Evolutionary conservation across 23 tunicate genomes (phyloP).

Genomic region (Ascidia mentula): DNA sequence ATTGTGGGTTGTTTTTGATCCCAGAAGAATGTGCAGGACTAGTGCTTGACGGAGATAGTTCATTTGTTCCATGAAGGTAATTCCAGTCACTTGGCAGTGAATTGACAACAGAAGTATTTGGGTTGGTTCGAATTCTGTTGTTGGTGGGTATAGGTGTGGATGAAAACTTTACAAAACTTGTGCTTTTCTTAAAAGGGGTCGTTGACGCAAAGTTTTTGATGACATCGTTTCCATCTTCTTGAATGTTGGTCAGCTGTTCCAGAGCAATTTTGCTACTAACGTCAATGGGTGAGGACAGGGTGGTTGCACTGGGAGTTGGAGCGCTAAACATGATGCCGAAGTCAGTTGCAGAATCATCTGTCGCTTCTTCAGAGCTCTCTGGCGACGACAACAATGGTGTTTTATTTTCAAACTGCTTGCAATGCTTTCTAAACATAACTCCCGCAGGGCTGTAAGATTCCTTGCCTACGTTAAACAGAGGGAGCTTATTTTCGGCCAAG

Average conservation of each 20-base stretch:
- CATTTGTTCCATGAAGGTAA: background rate
- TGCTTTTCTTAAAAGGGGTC: conserved; percentile 3
- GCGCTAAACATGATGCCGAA: background rate
- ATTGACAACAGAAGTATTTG: background rate
- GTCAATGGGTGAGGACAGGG: background rate
- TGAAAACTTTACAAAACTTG: conserved; percentile 1
- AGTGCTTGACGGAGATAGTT: background rate
- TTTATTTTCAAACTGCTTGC: background rate
- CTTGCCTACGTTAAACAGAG: background rate
- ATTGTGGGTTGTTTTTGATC: background rate
- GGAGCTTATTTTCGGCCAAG: conserved; percentile 42
- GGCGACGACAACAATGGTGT: background rate
- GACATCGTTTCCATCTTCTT: background rate
- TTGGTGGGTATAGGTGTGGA: background rate
- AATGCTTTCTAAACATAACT: background rate
- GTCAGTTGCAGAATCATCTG: background rate
- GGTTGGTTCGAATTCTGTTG: background rate
- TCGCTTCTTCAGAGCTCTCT: background rate
- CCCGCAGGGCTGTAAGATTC: background rate
- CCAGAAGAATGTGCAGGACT: background rate
- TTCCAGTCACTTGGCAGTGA: background rate
- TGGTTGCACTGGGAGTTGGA: background rate
- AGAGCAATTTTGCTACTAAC: background rate
- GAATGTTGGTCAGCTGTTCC: background rate
- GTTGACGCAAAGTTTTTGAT: background rate